phyloP scores from a whole-genome alignment of 2,113 vertebrate species.

The Macaca nemestrina region DNA sequence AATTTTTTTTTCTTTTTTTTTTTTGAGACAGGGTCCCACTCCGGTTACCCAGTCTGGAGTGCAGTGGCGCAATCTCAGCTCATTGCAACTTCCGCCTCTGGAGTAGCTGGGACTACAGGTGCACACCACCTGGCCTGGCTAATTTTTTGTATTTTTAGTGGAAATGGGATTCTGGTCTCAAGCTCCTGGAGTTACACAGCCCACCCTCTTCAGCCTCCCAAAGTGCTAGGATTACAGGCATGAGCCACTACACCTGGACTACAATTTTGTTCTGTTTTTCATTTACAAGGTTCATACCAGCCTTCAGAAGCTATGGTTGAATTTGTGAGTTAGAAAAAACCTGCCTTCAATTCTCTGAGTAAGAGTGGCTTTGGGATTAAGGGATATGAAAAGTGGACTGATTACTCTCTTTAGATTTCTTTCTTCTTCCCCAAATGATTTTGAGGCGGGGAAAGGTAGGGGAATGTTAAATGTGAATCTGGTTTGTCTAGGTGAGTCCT shows the following conservation, averaged over 20 bases:
- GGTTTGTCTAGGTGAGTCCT: slow-evolving; percentile 30
- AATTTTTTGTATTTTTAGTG: no score
- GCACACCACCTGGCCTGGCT: no score
- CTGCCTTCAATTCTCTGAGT: not conserved
- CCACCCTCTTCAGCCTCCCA: no score
- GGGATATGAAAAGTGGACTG: not conserved
- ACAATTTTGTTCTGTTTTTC: not conserved
- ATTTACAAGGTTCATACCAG: not conserved
- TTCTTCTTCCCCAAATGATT: not conserved
- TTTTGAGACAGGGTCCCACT: no score
- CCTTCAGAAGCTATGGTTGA: slow-evolving; percentile 36
- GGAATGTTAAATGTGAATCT: not conserved
- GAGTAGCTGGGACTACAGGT: no score
- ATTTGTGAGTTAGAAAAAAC: slow-evolving; percentile 21
- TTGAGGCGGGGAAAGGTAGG: not conserved
- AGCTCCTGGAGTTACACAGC: no score
- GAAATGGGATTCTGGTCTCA: no score
- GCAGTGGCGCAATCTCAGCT: no score
- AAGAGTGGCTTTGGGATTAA: slow-evolving; percentile 20
- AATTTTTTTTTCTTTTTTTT: not conserved
- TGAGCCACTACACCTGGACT: no score
- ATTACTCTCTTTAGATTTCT: slow-evolving; percentile 15
- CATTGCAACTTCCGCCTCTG: no score
- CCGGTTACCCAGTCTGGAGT: no score
- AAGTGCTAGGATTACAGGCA: no score